Evolutionary conservation across 2,888 invertebrate species (phyloP).

Genomic region (Leptopterna dolabrata): DNA sequence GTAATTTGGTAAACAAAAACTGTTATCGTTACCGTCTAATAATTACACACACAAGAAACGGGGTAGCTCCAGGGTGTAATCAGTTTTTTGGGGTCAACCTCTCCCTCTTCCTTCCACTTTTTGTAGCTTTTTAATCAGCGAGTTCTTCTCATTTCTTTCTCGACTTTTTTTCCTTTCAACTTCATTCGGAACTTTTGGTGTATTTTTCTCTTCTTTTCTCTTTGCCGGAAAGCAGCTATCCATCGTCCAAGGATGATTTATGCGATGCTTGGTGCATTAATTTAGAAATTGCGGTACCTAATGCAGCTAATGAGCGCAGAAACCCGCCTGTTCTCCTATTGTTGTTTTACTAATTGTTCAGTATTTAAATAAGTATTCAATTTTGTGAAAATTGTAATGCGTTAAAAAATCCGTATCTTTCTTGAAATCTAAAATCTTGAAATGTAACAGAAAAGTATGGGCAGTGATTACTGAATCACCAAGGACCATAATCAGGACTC

Average conservation of each 20-base stretch:
- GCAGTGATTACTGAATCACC: too few species aligned
- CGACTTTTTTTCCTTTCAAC: background rate
- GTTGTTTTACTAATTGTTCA: too few species aligned
- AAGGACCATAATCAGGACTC: too few species aligned
- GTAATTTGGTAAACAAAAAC: conserved; percentile 56
- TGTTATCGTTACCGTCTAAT: conserved; percentile 52
- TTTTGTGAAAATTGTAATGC: too few species aligned
- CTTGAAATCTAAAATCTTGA: too few species aligned
- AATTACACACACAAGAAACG: conserved; percentile 53
- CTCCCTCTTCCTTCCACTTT: background rate
- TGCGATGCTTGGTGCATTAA: background rate
- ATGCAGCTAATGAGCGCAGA: background rate
- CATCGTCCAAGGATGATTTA: conserved; percentile 13
- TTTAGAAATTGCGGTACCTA: too few species aligned
- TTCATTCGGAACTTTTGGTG: conserved; percentile 5
- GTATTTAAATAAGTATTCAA: too few species aligned
- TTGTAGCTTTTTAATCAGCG: conserved; percentile 44
- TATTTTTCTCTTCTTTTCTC: conserved; percentile 16
- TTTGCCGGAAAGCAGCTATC: background rate
- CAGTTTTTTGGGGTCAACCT: conserved; percentile 42
- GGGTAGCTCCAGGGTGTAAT: conserved; percentile 28
- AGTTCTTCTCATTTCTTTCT: background rate
- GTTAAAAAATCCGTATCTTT: too few species aligned
- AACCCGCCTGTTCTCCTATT: too few species aligned
- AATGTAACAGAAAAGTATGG: too few species aligned